These are phyloP conservation scores for Gila orcuttii DNA, from an alignment of 2,113 vertebrate species.

Conservation along the genomic window DNA sequence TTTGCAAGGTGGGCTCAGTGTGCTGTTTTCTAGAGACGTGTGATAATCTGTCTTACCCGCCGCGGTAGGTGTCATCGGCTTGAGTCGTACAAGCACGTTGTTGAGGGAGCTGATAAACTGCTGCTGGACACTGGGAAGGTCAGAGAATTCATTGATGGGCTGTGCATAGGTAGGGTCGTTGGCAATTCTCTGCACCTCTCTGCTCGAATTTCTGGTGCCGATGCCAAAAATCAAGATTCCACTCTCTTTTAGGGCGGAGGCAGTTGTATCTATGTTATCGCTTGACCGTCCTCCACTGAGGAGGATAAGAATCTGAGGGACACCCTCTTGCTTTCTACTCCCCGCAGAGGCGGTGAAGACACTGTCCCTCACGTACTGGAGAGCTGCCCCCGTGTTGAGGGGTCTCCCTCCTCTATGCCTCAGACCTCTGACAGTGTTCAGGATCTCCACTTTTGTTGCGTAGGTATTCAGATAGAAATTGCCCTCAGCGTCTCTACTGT, in stretches of 20 bases:
- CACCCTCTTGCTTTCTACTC: slow-evolving; percentile 56
- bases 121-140: slow-evolving; percentile 39
- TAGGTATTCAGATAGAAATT: too few relatives aligned
- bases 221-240: slow-evolving; percentile 86
- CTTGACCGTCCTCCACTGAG: slow-evolving; percentile 61
- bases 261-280: slow-evolving; percentile 71
- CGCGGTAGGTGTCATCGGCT: not conserved
- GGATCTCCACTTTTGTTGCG: slow-evolving; percentile 41
- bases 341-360: slow-evolving; percentile 62
- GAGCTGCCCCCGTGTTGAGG: slow-evolving; percentile 31
- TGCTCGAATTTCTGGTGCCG: slow-evolving; percentile 68
- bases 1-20: not conserved
- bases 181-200: not conserved
- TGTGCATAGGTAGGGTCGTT: slow-evolving; percentile 31
- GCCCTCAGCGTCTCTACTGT: too few relatives aligned
- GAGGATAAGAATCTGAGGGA: slow-evolving; percentile 64
- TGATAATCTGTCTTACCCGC: not conserved
- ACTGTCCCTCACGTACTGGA: slow-evolving; percentile 54
- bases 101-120: slow-evolving; percentile 36
- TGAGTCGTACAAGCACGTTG: not conserved
- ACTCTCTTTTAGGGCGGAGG: slow-evolving; percentile 75
- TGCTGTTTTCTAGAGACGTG: not conserved
- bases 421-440: slow-evolving; percentile 33
- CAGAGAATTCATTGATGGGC: slow-evolving; percentile 41
- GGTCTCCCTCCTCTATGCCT: slow-evolving; percentile 63